Conservation (phyloP, 1,140 invertebrate genomes). For the Brachionus rubens region DNA sequence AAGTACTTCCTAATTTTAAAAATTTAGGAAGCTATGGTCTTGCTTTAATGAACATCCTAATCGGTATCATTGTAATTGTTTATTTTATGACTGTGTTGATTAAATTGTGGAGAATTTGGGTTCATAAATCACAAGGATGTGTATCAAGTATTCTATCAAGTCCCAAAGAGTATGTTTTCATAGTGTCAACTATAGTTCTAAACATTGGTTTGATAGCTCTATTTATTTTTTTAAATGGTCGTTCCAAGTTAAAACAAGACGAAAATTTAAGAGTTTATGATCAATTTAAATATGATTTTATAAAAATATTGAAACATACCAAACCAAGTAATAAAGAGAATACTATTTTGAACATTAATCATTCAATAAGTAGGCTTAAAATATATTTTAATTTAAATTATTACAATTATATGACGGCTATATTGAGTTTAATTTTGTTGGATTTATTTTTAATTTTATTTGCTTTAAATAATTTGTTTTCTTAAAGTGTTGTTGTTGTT, state of each 20-base stretch:
- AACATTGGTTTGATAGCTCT: background rate
- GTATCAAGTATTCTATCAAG: background rate
- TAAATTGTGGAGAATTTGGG: background rate
- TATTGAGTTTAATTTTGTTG: background rate
- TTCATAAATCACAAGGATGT: background rate
- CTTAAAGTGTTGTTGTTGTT: background rate
- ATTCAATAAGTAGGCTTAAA: conserved; percentile 12
- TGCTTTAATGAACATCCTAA: background rate
- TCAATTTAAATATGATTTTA: conserved; percentile 14
- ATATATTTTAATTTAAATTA: background rate
- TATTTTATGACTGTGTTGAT: conserved; percentile 1
- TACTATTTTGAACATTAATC: conserved; percentile 5
- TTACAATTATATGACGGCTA: background rate
- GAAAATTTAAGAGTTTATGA: conserved; percentile 9
- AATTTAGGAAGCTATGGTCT: conserved; percentile 18
- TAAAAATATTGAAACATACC: background rate
- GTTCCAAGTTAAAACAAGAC: background rate
- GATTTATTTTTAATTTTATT: conserved; percentile 21
- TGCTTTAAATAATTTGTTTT: background rate
- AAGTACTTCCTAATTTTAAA: background rate
- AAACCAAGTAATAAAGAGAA: background rate
- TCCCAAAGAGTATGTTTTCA: background rate
- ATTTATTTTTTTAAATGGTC: background rate
- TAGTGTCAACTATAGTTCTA: background rate
- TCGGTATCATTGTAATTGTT: background rate